phyloP scores from a whole-genome alignment of 2,888 invertebrate species.

The Argyresthia albistria region DNA sequence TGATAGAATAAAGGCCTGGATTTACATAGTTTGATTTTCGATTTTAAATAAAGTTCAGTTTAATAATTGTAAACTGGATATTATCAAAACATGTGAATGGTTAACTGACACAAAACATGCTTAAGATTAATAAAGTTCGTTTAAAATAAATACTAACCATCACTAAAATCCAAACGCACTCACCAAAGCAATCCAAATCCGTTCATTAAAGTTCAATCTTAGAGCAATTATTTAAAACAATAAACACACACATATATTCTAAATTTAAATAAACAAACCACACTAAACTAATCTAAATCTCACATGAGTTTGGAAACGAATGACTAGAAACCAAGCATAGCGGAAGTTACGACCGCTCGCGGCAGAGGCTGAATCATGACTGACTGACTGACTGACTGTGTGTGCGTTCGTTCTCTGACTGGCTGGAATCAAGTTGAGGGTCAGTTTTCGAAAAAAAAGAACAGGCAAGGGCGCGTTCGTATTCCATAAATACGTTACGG shows the following conservation, averaged over 20 bases:
- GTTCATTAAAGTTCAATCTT: slow-evolving; percentile 51
- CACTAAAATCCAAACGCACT: slow-evolving; percentile 23
- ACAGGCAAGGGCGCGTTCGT: slow-evolving; percentile 58
- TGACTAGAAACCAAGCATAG: slow-evolving; percentile 61
- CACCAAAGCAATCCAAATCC: slow-evolving; percentile 67
- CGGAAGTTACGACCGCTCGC: slow-evolving; percentile 54
- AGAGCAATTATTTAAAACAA: slow-evolving; percentile 14
- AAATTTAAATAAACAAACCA: slow-evolving; percentile 30
- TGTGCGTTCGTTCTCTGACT: no score
- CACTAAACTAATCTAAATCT: slow-evolving; percentile 13
- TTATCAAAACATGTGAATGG: no score
- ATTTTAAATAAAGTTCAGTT: no score
- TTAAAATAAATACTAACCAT: neutral
- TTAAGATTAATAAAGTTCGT: neutral
- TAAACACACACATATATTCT: slow-evolving; percentile 28
- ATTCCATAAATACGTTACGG: slow-evolving; percentile 29
- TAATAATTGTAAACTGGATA: no score
- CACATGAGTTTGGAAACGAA: slow-evolving; percentile 34
- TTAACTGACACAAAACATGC: no score
- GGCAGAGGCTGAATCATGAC: slow-evolving; percentile 62
- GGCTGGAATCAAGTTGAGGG: slow-evolving; percentile 22
- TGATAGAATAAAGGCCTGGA: no score
- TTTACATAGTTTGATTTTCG: no score
- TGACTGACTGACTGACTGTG: slow-evolving; percentile 52
- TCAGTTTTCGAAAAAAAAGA: slow-evolving; percentile 57